A percentile compares a stretch with the other conserved stretches of the same genome.
These are phyloP conservation scores for Mesoclemmys tuberculata DNA, from an alignment of 2,113 vertebrate species.

Conservation along the genomic window DNA sequence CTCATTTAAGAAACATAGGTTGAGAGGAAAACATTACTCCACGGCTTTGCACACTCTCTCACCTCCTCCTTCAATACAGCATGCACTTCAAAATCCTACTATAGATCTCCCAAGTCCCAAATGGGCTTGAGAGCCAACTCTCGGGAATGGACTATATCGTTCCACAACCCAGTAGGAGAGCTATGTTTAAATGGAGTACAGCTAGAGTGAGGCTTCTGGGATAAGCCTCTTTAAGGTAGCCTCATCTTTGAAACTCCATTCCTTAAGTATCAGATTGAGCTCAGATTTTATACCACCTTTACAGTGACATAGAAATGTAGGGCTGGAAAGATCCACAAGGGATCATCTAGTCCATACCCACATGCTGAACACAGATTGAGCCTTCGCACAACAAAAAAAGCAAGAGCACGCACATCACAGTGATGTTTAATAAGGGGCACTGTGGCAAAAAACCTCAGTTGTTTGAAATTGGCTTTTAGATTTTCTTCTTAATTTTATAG, in stretches of 20 bases:
- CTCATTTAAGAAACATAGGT: background rate
- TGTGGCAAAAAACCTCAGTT: background rate
- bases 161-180: background rate
- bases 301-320: background rate
- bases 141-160: background rate
- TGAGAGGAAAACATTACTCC: background rate
- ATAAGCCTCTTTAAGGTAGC: background rate
- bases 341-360: background rate
- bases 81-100: background rate
- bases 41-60: background rate
- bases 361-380: background rate
- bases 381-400: background rate
- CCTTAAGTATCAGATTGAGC: background rate
- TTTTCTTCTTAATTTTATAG: background rate
- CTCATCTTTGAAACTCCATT: background rate
- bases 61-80: background rate
- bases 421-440: background rate
- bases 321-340: background rate
- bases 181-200: background rate
- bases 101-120: background rate
- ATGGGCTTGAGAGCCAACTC: background rate
- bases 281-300: background rate
- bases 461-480: background rate
- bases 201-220: background rate
- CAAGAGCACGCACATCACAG: background rate